These are phyloP conservation scores for Microcebus griseorufus DNA, from an alignment of 2,113 vertebrate genomes.

Conservation along the genomic window DNA sequence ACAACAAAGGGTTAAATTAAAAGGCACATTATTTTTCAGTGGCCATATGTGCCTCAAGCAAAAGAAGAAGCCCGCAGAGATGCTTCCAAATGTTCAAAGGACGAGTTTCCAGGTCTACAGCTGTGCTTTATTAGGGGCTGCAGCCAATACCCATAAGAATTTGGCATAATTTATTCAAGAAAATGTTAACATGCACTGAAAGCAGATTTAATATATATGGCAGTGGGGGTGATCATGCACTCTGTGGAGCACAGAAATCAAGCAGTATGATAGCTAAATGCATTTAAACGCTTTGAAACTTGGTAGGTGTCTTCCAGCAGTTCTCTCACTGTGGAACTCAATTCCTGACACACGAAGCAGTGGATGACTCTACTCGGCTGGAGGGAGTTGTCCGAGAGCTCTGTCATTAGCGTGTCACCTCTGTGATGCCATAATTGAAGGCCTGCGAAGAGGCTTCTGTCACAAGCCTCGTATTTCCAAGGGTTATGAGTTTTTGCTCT, in stretches of 20 bases:
- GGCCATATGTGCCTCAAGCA: constrained; percentile 62
- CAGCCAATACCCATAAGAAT: constrained; percentile 57
- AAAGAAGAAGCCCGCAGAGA: constrained; percentile 56
- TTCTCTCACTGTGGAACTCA: background rate
- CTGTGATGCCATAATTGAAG: background rate
- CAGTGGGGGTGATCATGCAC: background rate
- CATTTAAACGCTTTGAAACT: background rate
- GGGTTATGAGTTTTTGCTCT: background rate
- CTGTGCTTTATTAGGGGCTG: constrained; percentile 63
- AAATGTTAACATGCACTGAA: background rate
- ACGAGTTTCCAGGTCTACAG: constrained; percentile 61
- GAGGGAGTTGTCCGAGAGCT: background rate
- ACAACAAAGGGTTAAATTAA: constrained; percentile 47
- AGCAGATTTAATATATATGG: constrained; percentile 26
- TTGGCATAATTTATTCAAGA: constrained; percentile 49
- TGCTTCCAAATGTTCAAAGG: constrained; percentile 71
- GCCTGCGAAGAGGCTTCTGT: background rate
- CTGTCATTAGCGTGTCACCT: background rate
- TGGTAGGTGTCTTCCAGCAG: background rate
- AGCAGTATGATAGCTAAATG: background rate
- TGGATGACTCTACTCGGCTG: background rate
- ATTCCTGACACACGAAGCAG: background rate
- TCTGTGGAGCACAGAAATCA: background rate
- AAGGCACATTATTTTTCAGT: constrained; percentile 52
- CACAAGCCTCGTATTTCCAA: background rate